Evolutionary conservation across 2,113 vertebrate genomes (phyloP).

Genomic region (Campylorhamphus procurvoides): DNA sequence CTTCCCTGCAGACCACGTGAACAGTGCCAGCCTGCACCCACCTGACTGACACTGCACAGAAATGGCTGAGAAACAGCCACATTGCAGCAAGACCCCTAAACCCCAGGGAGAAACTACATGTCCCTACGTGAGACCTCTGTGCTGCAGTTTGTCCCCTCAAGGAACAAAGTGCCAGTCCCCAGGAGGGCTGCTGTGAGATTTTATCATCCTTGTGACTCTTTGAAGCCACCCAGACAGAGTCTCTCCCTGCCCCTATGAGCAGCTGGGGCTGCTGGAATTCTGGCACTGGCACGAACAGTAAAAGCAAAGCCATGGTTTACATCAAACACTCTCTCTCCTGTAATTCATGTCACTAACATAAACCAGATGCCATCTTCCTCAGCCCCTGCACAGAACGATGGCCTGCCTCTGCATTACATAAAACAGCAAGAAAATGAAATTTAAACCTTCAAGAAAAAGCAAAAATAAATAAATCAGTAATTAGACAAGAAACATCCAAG

Average conservation of each 20-base stretch:
- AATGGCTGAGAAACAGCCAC: not conserved
- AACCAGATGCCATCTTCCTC: conserved; percentile 64
- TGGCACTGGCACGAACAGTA: conserved; percentile 40
- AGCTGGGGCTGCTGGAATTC: conserved; percentile 46
- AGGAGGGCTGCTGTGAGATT: not conserved
- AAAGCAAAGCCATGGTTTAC: conserved; percentile 49
- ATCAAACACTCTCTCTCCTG: conserved; percentile 54
- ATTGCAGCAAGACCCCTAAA: not conserved
- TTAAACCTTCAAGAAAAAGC: conserved; percentile 23
- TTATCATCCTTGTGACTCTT: not conserved
- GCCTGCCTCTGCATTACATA: conserved; percentile 27
- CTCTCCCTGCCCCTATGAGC: not conserved
- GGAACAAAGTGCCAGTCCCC: not conserved
- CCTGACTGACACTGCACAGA: rapidly evolving
- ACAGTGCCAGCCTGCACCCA: not conserved
- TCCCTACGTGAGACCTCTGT: rapidly evolving
- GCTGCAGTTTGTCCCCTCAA: not conserved
- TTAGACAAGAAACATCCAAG: conserved; percentile 54
- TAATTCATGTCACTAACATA: conserved; percentile 63
- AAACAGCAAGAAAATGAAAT: conserved; percentile 49
- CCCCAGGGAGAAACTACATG: not conserved
- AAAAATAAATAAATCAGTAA: conserved; percentile 57
- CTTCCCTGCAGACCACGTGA: not conserved
- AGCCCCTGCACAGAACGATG: not conserved
- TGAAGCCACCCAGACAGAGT: conserved; percentile 16